phyloP scores from a whole-genome alignment of 1,140 invertebrate genomes.

The Polypedilum pembai region DNA sequence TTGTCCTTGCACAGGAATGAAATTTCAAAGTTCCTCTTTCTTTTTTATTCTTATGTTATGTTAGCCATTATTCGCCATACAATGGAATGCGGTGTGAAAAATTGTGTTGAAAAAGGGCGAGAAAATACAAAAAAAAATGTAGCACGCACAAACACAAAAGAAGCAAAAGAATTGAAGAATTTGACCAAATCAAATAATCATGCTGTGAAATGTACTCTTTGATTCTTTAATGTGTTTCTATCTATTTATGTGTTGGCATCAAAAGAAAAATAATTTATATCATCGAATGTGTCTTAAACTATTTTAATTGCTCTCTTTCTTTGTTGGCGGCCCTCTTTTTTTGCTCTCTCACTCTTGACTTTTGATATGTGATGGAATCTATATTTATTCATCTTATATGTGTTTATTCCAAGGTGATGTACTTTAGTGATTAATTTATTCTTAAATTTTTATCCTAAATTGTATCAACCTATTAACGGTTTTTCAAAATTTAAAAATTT shows the following conservation, averaged over 20 bases:
- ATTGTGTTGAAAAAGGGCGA: neutral
- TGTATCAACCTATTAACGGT: too few relatives aligned
- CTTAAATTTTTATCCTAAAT: too few relatives aligned
- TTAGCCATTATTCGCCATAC: neutral
- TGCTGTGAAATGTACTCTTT: constrained; percentile 17
- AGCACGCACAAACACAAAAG: too few relatives aligned
- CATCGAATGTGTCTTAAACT: constrained; percentile 13
- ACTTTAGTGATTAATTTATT: too few relatives aligned
- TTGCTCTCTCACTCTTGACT: neutral
- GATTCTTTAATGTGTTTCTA: neutral
- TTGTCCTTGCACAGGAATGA: neutral
- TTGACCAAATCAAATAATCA: constrained; percentile 18
- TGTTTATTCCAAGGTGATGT: neutral
- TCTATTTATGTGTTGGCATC: neutral
- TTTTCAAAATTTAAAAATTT: too few relatives aligned
- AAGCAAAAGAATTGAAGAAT: neutral
- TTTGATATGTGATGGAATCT: constrained; percentile 6
- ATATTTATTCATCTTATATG: neutral
- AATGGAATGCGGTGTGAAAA: constrained; percentile 1
- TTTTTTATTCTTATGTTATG: neutral
- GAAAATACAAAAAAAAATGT: too few relatives aligned
- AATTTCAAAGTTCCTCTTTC: neutral
- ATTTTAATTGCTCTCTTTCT: neutral
- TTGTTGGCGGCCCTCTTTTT: neutral
- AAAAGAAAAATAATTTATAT: neutral